Evolutionary conservation across 2,888 invertebrate species (phyloP), one percentile per base, ranked within the genome.

Genomic region (Apamea crenata): DNA sequence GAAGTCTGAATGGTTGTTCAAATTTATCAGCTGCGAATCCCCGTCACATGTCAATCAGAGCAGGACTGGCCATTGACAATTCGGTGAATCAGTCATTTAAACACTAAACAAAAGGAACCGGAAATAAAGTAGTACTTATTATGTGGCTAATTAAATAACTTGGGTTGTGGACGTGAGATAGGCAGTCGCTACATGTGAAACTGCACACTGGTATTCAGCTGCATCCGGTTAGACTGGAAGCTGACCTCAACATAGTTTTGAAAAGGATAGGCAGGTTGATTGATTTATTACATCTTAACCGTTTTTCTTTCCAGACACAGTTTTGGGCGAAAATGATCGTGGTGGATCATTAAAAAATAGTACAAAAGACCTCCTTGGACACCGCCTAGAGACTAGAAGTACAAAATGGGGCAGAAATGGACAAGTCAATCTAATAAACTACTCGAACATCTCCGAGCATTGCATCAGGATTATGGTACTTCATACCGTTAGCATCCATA

Each of bases 11-110:
- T n/a, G 25, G 32, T 18, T 47, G 21, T 56, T 36, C 29, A 40
- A 67, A 18, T 69, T n/a, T 61, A 61, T 80, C n/a, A 36, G 36
- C 36, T 78, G 56, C 56, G 25, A 67, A 67, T 36, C n/a, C 32
- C 6, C 16, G 8, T 21, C 16, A 1, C 74, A 47, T 6, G 18
- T 36, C 21, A n/a, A 50, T 16, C 16, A 6, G 25, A 36, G 32
- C 10, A 32, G 40, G 8, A 25, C 32, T 32, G 47, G 18, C n/a
- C 40, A n/a, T 68, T 29, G 6, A 68, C 44, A 40, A 40, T 40
- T 25, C 66, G 4, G 36, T 8, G 25, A 66, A 40, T 66, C 18
- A 44, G 16, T n/a, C 1, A 67, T 44, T 12, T n/a, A 6, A 44
- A 44, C 6, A 12, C 18, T 6, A 3, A 68, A 12, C 10, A 68